A percentile compares a stretch with the other conserved stretches of the same genome.
Evolutionary conservation across 2,888 invertebrate genomes (phyloP).

Genomic region (Sesia bembeciformis): DNA sequence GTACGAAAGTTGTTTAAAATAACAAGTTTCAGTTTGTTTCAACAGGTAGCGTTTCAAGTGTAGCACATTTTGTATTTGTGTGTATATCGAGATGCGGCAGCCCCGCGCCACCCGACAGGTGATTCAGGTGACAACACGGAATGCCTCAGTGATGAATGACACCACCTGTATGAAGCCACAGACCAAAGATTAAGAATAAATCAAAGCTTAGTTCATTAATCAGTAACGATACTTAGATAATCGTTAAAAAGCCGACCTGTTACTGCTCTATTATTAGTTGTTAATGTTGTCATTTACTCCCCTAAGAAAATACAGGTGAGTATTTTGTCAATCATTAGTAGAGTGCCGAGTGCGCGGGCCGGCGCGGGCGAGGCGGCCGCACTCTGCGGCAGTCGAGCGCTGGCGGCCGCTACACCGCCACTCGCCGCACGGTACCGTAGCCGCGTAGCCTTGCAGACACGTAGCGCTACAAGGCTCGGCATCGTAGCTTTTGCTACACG

Average conservation of each 20-base stretch:
- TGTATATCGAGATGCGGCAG: background rate
- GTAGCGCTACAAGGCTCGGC: slow-evolving; percentile 14
- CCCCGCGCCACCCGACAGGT: slow-evolving; percentile 2
- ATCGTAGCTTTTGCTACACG: background rate
- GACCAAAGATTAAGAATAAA: no score
- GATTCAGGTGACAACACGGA: slow-evolving; percentile 8
- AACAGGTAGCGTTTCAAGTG: background rate
- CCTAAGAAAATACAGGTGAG: slow-evolving; percentile 56
- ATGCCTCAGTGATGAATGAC: slow-evolving; percentile 9
- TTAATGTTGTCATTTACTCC: slow-evolving; percentile 2
- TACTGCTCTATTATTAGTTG: background rate
- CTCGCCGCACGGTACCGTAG: slow-evolving; percentile 21
- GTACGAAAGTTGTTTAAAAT: background rate
- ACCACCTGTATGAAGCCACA: background rate
- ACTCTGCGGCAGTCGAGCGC: slow-evolving; percentile 31
- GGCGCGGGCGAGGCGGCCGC: slow-evolving; percentile 30
- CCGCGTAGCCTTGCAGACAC: slow-evolving; percentile 23
- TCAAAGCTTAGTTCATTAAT: no score
- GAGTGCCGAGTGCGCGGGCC: slow-evolving; percentile 18
- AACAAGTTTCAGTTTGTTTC: background rate
- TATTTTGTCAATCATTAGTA: slow-evolving; percentile 64
- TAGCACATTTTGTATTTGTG: background rate
- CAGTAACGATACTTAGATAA: no score
- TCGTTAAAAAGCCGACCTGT: no score
- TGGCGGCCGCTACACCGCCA: slow-evolving; percentile 26